Percentiles rank a stretch among this genome's conserved stretches.
phyloP scores from a whole-genome alignment of 53 echinoderm and acorn worm species.

The Luidia sarsii region DNA sequence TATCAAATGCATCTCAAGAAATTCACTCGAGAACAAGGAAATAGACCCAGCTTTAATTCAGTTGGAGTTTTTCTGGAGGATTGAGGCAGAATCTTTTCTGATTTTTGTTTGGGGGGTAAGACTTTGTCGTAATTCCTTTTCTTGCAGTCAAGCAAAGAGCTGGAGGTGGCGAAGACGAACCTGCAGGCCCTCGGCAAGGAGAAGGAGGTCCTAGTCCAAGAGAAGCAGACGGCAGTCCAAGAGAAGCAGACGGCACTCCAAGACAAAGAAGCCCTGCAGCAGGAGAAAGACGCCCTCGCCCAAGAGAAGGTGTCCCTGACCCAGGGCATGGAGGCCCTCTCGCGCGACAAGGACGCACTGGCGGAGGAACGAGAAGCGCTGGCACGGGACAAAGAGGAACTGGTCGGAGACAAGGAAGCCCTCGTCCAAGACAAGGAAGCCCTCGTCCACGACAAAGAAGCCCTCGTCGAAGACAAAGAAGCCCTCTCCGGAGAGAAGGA shows the following conservation, averaged over 20 bases:
- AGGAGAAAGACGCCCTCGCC: slow-evolving; percentile 10
- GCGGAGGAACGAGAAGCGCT: slow-evolving; percentile 40
- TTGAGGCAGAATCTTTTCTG: no score
- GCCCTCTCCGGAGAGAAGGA: neutral
- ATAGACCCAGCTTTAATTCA: no score
- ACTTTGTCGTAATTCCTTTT: neutral
- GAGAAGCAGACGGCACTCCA: slow-evolving; percentile 40
- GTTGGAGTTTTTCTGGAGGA: no score
- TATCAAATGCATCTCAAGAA: no score
- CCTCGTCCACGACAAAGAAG: neutral
- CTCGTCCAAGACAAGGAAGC: neutral
- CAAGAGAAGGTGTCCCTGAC: slow-evolving; percentile 33
- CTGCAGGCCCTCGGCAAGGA: slow-evolving; percentile 59
- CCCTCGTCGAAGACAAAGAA: slow-evolving; percentile 9
- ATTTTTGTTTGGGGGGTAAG: no score
- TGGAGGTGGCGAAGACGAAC: slow-evolving; percentile 49
- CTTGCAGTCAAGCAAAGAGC: slow-evolving; percentile 34
- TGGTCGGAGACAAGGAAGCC: slow-evolving; percentile 7
- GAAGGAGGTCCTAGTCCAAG: slow-evolving; percentile 42
- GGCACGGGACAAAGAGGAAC: slow-evolving; percentile 28
- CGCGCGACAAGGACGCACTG: neutral
- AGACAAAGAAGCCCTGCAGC: slow-evolving; percentile 30
- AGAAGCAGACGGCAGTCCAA: slow-evolving; percentile 31
- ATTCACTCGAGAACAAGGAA: no score
- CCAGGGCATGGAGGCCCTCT: slow-evolving; percentile 53